Conservation (phyloP, 2,888 invertebrate species). For the Tuberolachnus salignus region DNA sequence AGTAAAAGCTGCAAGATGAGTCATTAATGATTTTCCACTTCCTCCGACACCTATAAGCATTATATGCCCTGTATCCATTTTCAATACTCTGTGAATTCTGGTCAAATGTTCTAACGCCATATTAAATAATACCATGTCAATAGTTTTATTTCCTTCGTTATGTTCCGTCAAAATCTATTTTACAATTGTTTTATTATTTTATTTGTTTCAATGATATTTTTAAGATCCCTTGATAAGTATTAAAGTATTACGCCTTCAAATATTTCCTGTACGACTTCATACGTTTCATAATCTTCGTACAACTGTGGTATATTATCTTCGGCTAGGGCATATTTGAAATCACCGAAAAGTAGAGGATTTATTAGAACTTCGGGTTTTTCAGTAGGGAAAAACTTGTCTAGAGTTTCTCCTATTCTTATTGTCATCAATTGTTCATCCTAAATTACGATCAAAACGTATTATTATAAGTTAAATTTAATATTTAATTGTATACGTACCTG, state of each 20-base stretch:
- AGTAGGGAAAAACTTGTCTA: constrained; percentile 69
- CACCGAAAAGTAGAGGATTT: constrained; percentile 86
- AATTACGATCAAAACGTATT: constrained; percentile 48
- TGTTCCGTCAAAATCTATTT: constrained; percentile 81
- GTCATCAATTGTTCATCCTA: constrained; percentile 73
- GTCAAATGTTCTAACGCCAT: constrained; percentile 91
- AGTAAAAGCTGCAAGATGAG: constrained; percentile 80
- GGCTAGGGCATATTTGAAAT: constrained; percentile 83
- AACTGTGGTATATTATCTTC: constrained; percentile 72
- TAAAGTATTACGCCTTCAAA: constrained; percentile 79
- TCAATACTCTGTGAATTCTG: constrained; percentile 80
- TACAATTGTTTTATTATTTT: neutral
- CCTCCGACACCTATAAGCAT: constrained; percentile 89
- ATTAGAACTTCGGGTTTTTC: constrained; percentile 72
- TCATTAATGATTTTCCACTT: constrained; percentile 84
- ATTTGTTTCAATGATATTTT: neutral
- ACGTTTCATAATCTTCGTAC: constrained; percentile 89
- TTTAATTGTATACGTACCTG: constrained; percentile 63
- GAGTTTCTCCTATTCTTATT: constrained; percentile 62
- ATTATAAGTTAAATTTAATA: neutral
- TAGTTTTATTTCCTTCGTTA: constrained; percentile 73
- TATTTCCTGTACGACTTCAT: constrained; percentile 83
- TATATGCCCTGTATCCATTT: constrained; percentile 83
- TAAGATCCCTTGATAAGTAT: neutral
- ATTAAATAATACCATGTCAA: constrained; percentile 86